phyloP scores from a whole-genome alignment of 2,888 invertebrate species.

The Cerastoderma edule region DNA sequence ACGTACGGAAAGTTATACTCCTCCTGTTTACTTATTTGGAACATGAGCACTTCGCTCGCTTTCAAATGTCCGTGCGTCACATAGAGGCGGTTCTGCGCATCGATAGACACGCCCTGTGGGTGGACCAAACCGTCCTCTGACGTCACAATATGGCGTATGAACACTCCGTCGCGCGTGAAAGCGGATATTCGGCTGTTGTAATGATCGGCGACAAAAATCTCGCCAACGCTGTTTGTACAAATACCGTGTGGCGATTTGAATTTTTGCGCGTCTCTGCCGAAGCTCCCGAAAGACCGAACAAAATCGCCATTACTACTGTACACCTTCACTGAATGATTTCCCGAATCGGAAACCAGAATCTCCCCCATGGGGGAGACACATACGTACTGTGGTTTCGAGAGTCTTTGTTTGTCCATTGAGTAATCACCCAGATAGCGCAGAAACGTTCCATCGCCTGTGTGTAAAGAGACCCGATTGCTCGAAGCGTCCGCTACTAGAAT shows the following conservation, averaged over 20 bases:
- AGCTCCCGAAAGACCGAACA: slow-evolving; percentile 84
- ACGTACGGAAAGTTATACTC: background rate
- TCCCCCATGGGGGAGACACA: slow-evolving; percentile 83
- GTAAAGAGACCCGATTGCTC: slow-evolving; percentile 82
- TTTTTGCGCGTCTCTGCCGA: slow-evolving; percentile 84
- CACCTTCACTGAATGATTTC: slow-evolving; percentile 84
- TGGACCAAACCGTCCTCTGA: slow-evolving; percentile 64
- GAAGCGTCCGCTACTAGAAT: slow-evolving; percentile 84
- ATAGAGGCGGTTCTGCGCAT: slow-evolving; percentile 58
- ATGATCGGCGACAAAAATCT: slow-evolving; percentile 85
- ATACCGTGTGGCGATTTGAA: slow-evolving; percentile 85
- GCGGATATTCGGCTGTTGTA: slow-evolving; percentile 83
- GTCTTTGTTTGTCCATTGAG: slow-evolving; percentile 81
- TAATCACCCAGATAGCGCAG: slow-evolving; percentile 75
- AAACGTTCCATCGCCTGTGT: slow-evolving; percentile 81
- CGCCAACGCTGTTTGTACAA: slow-evolving; percentile 84
- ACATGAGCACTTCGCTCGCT: slow-evolving; percentile 65
- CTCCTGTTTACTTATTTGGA: slow-evolving; percentile 30
- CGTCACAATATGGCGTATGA: slow-evolving; percentile 72
- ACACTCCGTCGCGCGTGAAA: slow-evolving; percentile 71
- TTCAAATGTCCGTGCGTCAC: slow-evolving; percentile 70
- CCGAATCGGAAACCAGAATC: slow-evolving; percentile 85
- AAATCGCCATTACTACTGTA: slow-evolving; percentile 84
- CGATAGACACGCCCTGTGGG: slow-evolving; percentile 69
- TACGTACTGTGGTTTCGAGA: slow-evolving; percentile 85